Percentiles rank a stretch among this genome's conserved stretches.
Evolutionary conservation across 1,140 invertebrate species (phyloP).

Genomic region (Drosophila truncata): DNA sequence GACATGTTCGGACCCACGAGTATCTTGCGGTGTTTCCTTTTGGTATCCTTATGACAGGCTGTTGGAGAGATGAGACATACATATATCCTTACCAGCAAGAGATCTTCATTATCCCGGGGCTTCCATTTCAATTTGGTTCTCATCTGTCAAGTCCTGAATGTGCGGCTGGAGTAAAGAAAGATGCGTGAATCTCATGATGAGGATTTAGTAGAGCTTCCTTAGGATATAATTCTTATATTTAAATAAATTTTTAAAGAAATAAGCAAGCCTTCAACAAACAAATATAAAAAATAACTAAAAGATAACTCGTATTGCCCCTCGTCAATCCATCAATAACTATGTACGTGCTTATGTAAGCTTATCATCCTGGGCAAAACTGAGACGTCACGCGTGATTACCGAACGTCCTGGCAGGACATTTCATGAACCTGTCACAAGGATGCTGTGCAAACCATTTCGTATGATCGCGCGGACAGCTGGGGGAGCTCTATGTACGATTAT

Average conservation of each 20-base stretch:
- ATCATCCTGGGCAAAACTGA: constrained; percentile 27
- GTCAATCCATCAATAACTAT: constrained; percentile 30
- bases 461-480: constrained; percentile 16
- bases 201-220: background rate
- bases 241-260: background rate
- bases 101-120: constrained; percentile 34
- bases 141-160: constrained; percentile 1
- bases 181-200: background rate
- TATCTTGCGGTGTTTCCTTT: constrained; percentile 7
- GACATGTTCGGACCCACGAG: constrained; percentile 18
- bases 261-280: background rate
- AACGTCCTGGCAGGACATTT: constrained; percentile 28
- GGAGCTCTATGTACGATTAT: constrained; percentile 10
- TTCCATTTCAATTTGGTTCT: constrained; percentile 2
- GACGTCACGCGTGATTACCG: constrained; percentile 30
- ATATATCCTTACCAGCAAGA: constrained; percentile 12
- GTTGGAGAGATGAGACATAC: background rate
- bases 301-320: background rate
- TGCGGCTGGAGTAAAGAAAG: background rate
- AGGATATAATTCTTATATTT: background rate
- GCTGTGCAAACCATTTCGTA: background rate
- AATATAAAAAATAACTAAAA: background rate
- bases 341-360: constrained; percentile 30
- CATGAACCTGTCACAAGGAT: constrained; percentile 13
- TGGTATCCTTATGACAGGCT: background rate